These are phyloP conservation scores for Galeopterus variegatus DNA, from an alignment of 2,113 vertebrate species.

Conservation along the genomic window DNA sequence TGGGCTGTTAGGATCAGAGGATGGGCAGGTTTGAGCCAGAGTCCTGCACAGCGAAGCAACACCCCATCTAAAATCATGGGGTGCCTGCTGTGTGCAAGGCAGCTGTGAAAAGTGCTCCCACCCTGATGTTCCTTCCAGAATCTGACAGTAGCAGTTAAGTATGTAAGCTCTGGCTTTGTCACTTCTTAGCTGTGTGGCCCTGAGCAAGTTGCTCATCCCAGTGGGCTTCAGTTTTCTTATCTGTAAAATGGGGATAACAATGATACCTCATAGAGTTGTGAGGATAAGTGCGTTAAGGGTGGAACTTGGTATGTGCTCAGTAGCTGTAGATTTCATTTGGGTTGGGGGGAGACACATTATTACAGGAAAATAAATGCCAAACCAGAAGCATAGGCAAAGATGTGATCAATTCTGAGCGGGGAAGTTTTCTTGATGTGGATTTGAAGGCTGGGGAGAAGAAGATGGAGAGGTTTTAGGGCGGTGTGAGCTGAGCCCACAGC, in stretches of 20 bases:
- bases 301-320: neutral
- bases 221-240: slow-evolving; percentile 21
- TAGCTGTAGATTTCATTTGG: neutral
- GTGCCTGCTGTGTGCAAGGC: neutral
- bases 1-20: neutral
- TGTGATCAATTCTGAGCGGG: neutral
- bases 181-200: neutral
- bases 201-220: neutral
- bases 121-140: neutral
- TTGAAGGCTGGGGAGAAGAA: neutral
- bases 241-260: slow-evolving; percentile 33
- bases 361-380: neutral
- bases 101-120: neutral
- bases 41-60: neutral
- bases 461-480: neutral
- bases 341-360: neutral
- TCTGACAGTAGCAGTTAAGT: neutral
- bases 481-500: neutral
- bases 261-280: neutral
- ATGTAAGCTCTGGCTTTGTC: neutral
- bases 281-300: neutral
- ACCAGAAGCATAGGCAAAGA: neutral
- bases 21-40: neutral
- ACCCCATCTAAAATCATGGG: neutral
- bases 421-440: neutral